Conservation (phyloP, 2,797 vertebrate species). For the Darevskia mixta region DNA sequence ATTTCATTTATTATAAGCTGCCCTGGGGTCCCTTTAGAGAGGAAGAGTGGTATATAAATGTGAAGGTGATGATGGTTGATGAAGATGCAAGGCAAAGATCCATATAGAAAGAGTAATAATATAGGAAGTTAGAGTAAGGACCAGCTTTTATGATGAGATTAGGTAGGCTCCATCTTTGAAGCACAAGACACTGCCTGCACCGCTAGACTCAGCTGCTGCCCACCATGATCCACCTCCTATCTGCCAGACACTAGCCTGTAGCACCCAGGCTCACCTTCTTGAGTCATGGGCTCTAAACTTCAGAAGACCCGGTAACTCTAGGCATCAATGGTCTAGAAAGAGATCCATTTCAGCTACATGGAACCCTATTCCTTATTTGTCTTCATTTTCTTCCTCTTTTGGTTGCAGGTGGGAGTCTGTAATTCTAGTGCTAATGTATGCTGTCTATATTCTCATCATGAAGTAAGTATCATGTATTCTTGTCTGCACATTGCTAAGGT, state of each 20-base stretch:
- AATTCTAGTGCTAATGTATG: constrained; percentile 91
- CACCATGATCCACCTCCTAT: neutral
- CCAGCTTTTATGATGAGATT: neutral
- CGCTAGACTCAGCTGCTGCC: too few relatives aligned
- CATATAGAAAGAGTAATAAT: neutral
- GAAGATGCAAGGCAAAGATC: too few relatives aligned
- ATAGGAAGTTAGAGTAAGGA: neutral
- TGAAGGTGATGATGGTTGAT: too few relatives aligned
- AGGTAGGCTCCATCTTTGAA: neutral
- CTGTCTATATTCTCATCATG: constrained; percentile 96
- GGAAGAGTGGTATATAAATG: too few relatives aligned
- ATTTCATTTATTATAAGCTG: too few relatives aligned
- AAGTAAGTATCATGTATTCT: constrained; percentile 86
- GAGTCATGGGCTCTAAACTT: neutral
- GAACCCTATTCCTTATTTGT: constrained; percentile 29
- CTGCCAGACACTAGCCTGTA: neutral
- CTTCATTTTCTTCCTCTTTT: constrained; percentile 44
- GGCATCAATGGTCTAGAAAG: neutral
- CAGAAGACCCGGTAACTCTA: neutral
- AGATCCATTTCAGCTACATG: neutral
- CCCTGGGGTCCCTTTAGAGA: too few relatives aligned
- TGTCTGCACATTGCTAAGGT: neutral
- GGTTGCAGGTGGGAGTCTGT: constrained; percentile 93
- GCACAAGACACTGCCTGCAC: neutral
- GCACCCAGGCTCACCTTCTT: neutral